Conservation (phyloP, 2,113 vertebrate species). For the Vireo altiloquus region DNA sequence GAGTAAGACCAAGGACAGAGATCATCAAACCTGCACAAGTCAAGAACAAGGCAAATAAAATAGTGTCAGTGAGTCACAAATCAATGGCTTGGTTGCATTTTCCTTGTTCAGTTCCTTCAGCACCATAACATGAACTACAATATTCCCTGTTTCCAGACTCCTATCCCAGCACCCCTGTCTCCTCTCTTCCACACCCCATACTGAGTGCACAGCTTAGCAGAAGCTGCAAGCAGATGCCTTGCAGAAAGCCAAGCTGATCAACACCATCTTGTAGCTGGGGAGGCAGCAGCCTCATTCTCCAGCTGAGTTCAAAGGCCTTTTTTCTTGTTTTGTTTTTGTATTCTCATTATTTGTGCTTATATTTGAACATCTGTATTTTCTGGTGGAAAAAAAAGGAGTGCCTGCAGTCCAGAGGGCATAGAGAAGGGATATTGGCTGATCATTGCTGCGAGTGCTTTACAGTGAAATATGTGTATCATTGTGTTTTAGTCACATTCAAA, state of each 20-base stretch:
- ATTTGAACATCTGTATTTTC: neutral
- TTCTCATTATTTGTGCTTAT: neutral
- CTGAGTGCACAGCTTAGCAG: neutral
- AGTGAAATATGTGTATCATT: neutral
- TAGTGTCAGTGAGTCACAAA: neutral
- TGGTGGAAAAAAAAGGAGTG: neutral
- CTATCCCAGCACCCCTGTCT: neutral
- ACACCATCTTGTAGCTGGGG: neutral
- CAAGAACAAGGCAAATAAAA: neutral
- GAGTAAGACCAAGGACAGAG: neutral
- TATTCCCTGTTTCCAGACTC: neutral
- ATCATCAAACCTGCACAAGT: neutral
- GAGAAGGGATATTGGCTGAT: neutral
- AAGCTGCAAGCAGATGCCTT: neutral
- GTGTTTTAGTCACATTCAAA: neutral
- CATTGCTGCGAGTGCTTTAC: neutral
- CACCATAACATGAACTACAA: neutral
- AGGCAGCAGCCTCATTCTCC: neutral
- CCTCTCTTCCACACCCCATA: neutral
- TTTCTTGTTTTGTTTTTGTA: neutral
- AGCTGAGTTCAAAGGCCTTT: neutral
- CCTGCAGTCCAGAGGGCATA: neutral
- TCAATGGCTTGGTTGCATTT: neutral
- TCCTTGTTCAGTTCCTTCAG: neutral
- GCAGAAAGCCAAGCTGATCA: neutral